Base-by-base conservation (phyloP, 2,888 invertebrate species). In the Syrphus vitripennis region DNA sequence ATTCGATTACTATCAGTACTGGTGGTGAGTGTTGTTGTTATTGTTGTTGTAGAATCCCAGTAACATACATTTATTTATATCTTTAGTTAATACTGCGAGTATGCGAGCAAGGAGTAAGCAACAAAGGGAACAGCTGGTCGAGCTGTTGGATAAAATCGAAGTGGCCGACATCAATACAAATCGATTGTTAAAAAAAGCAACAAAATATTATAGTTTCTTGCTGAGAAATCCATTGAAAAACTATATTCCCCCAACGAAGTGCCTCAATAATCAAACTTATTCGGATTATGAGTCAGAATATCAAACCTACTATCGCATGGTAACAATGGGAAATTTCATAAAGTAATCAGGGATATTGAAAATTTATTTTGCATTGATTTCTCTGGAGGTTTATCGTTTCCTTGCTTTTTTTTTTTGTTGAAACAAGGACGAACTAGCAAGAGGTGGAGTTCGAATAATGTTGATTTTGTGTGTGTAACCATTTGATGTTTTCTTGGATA, bases 281-380 rank as follows among this genome's bases (percentile, higher is more conserved):
- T 72, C 88, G 29, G 91, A 91, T 78, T 92, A 91, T 87, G 92
- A 92, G 79, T 82, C 90, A 3, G 92, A 92, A 83, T 92, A 90
- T 69, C 89, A 88, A 78, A 90, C 92, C 88, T 93, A 93, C 92
- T 93, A 94, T 90, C 91, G 92, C 69, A 92, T 92, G 88, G 90
- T 90, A 40, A 89, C 89, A 5, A 88, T 88, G 67, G 90, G 90
- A 3, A 89, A 89, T 48, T 89, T 89, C 4, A 89, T 89, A 16
- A 90, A 90, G 71, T 89, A 87, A 29, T 26, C 26, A 14, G 10
- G 10, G 10, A 65, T 45, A 65, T 45, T 45, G 45, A 14, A 65
- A 31, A 45, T 45, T n/a, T 40, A 61, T 40, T 61, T 42, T 65
- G 45, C 19, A 50, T 67, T 48, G 34, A 67, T 67, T 67, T 67